Conservation (phyloP, 2,113 vertebrate genomes). For the Elachura formosa region DNA sequence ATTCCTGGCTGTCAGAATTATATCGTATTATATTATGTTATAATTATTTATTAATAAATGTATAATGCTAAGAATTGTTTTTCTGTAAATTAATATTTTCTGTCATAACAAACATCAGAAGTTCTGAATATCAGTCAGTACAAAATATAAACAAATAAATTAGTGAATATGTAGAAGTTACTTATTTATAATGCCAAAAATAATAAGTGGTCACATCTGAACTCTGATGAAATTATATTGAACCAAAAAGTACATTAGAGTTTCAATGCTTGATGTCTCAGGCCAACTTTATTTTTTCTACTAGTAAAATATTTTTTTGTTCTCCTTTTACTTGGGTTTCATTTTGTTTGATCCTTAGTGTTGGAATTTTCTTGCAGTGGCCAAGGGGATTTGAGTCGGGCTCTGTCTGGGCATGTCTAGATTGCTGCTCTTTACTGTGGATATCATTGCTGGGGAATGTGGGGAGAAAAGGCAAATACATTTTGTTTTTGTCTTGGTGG, state of each 20-base stretch:
- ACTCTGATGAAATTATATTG: neutral
- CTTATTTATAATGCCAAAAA: neutral
- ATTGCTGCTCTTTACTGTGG: fast-evolving
- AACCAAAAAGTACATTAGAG: neutral
- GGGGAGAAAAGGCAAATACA: neutral
- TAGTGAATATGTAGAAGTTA: neutral
- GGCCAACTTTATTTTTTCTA: neutral
- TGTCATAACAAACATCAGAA: neutral
- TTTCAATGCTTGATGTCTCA: neutral
- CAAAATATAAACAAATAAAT: neutral
- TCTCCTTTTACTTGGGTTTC: neutral
- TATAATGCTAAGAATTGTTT: neutral
- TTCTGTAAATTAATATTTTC: neutral
- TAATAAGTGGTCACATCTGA: neutral
- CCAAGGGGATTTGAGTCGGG: neutral
- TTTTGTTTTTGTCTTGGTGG: neutral
- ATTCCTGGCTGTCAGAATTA: neutral
- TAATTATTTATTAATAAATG: no score
- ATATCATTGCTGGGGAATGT: neutral
- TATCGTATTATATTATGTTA: no score
- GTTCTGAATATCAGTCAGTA: neutral
- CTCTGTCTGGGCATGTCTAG: fast-evolving
- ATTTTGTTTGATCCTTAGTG: neutral
- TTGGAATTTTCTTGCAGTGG: neutral
- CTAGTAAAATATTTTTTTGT: neutral